These are phyloP conservation scores for Gisinianus flammeolus DNA, from an alignment of 2,888 invertebrate species.

Conservation along the genomic window DNA sequence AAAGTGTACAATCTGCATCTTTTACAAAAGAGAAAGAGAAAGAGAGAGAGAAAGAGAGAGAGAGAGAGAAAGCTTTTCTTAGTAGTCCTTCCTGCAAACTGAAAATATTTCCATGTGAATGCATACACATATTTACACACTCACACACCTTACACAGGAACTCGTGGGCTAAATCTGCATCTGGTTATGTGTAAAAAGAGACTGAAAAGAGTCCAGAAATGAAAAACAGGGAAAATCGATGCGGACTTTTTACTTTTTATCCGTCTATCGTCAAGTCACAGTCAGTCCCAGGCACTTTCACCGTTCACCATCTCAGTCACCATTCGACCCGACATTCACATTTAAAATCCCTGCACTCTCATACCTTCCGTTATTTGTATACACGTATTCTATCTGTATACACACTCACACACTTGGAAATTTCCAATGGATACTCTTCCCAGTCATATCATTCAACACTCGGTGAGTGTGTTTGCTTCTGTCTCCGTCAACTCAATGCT, in stretches of 20 bases:
- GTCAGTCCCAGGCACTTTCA: constrained; percentile 3
- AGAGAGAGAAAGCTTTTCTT: background rate
- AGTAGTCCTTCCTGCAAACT: background rate
- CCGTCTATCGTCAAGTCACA: constrained; percentile 4
- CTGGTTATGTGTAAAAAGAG: background rate
- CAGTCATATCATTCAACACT: background rate
- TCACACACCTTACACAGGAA: background rate
- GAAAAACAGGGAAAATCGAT: constrained; percentile 19
- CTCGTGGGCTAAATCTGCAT: background rate
- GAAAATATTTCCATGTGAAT: background rate
- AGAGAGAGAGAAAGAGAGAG: background rate
- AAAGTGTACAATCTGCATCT: background rate
- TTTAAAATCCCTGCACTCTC: background rate
- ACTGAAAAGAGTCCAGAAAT: background rate
- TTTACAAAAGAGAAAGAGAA: background rate
- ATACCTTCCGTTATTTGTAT: background rate
- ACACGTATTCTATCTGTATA: background rate
- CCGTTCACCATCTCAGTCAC: background rate
- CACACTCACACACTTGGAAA: background rate
- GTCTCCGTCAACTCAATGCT: background rate
- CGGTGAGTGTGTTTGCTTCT: background rate
- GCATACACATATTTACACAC: background rate
- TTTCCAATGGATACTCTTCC: background rate
- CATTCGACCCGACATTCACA: constrained; percentile 21
- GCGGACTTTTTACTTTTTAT: constrained; percentile 17